A percentile compares a stretch with the other conserved stretches of the same genome.
Conservation (phyloP, 2,797 vertebrate species). For the Poecilia velifera region DNA sequence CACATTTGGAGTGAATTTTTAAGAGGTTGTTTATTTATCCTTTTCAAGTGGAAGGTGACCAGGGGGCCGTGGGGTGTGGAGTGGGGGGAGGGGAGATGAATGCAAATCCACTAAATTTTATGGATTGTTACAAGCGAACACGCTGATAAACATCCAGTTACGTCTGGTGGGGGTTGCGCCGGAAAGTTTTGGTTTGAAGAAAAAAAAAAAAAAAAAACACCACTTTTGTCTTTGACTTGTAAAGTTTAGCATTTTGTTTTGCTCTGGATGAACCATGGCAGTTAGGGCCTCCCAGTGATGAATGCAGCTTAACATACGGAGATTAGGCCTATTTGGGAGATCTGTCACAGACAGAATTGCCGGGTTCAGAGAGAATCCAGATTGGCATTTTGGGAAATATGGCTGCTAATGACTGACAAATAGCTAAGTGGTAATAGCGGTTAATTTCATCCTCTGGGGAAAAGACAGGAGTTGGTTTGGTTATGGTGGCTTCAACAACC, state of each 20-base stretch:
- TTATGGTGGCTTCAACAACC: constrained; percentile 4
- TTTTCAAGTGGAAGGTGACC: constrained; percentile 6
- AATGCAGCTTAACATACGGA: not conserved
- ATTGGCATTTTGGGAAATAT: not conserved
- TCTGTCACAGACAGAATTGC: not conserved
- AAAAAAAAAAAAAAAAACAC: not conserved
- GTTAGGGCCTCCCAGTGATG: not conserved
- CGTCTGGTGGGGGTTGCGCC: constrained; percentile 15
- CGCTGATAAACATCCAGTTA: constrained; percentile 4
- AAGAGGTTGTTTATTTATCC: constrained; percentile 29
- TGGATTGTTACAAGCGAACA: not conserved
- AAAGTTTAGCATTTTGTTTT: not conserved
- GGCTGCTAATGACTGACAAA: not conserved
- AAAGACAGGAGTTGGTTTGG: constrained; percentile 1
- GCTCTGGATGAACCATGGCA: not conserved
- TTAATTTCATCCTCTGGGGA: not conserved
- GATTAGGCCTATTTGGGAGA: not conserved
- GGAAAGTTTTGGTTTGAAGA: constrained; percentile 25
- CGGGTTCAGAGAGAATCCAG: not conserved
- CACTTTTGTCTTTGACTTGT: constrained; percentile 1
- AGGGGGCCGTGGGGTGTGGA: not conserved
- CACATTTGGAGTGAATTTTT: constrained; percentile 18
- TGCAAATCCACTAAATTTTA: not conserved
- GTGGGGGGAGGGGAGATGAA: not conserved
- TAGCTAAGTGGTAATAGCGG: not conserved